Conservation (phyloP, 1,140 invertebrate genomes). For the Trichogramma pretiosum region DNA sequence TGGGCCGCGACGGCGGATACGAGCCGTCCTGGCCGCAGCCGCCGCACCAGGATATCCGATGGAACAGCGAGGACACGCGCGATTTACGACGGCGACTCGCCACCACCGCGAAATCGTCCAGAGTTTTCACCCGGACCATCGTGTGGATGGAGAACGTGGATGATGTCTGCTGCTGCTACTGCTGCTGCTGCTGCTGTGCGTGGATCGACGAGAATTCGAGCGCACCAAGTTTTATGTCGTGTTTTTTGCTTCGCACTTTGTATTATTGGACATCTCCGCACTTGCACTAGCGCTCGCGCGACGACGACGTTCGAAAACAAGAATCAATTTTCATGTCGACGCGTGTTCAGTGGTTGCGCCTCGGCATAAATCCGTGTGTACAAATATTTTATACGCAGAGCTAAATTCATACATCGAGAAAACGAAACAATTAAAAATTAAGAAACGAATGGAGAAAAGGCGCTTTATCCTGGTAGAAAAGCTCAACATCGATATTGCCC, state of each 20-base stretch:
- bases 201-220: no score
- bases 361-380: no score
- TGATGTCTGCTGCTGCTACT: no score
- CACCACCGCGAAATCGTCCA: slow-evolving; percentile 5
- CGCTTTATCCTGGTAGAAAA: no score
- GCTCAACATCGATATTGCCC: no score
- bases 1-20: neutral
- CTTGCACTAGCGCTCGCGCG: neutral
- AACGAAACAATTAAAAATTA: no score
- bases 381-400: no score
- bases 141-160: neutral
- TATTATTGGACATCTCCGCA: neutral
- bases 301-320: neutral
- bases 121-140: neutral
- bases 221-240: no score
- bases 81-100: neutral
- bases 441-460: no score
- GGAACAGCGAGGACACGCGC: slow-evolving; percentile 2
- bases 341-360: neutral
- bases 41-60: slow-evolving; percentile 14
- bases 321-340: neutral
- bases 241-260: neutral
- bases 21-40: slow-evolving; percentile 9
- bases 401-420: no score
- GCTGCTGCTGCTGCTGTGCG: no score